Evolutionary conservation across 1,140 invertebrate genomes (phyloP).

Genomic region (Drosophila erecta): DNA sequence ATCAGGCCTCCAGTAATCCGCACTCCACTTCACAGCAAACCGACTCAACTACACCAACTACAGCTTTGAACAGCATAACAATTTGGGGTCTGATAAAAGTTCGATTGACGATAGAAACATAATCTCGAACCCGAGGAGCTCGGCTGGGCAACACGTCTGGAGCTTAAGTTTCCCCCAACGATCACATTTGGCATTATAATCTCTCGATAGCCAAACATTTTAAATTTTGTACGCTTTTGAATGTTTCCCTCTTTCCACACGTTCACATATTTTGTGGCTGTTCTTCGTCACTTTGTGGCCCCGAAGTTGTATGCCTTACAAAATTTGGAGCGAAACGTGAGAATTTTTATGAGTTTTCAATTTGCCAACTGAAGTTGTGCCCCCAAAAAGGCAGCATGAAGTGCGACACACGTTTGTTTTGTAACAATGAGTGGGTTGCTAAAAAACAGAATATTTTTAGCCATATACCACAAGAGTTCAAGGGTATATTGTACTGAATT

Average conservation of each 20-base stretch:
- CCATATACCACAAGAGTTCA: background rate
- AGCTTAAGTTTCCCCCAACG: slow-evolving; percentile 41
- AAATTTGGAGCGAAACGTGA: slow-evolving; percentile 80
- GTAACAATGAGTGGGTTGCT: slow-evolving; percentile 8
- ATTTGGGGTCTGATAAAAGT: slow-evolving; percentile 70
- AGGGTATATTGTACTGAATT: background rate
- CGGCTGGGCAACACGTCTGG: slow-evolving; percentile 58
- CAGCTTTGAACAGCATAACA: slow-evolving; percentile 50
- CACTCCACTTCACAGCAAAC: slow-evolving; percentile 37
- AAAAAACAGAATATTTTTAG: too few relatives aligned
- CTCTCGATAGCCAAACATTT: slow-evolving; percentile 48
- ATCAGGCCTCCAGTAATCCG: slow-evolving; percentile 48
- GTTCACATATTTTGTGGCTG: background rate
- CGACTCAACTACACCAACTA: slow-evolving; percentile 10
- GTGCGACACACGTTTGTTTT: slow-evolving; percentile 54
- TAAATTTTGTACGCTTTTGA: slow-evolving; percentile 21
- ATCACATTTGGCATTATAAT: slow-evolving; percentile 68
- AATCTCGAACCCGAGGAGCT: slow-evolving; percentile 2
- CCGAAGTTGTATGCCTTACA: slow-evolving; percentile 15
- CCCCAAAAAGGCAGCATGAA: slow-evolving; percentile 24
- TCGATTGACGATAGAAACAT: slow-evolving; percentile 5
- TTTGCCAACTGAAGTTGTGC: slow-evolving; percentile 55
- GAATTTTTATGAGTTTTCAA: slow-evolving; percentile 76
- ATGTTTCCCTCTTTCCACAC: slow-evolving; percentile 26
- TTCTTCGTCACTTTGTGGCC: slow-evolving; percentile 10